Conservation (phyloP, 2,797 vertebrate species). For the Ispidina lecontei region DNA sequence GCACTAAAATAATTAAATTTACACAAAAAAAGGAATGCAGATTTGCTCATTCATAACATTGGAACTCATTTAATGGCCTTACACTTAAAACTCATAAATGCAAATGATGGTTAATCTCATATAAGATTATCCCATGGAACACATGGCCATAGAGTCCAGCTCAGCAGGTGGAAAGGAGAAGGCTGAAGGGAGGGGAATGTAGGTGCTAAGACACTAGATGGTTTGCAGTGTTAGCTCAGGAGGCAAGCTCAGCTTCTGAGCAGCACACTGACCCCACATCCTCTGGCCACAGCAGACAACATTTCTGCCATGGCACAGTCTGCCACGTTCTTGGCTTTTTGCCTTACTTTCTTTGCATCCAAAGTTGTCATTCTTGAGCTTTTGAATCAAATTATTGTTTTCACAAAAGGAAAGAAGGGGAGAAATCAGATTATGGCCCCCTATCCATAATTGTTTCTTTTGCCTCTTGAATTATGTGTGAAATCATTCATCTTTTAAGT, state of each 20-base stretch:
- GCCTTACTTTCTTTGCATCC: background rate
- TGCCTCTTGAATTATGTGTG: background rate
- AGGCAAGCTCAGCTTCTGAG: background rate
- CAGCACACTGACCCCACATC: background rate
- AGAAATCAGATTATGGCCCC: background rate
- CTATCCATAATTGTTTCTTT: conserved; percentile 47
- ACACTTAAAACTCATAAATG: background rate
- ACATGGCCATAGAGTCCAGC: background rate
- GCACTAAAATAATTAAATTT: background rate
- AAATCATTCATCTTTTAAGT: conserved; percentile 60
- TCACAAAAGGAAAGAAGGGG: background rate
- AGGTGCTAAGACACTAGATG: background rate
- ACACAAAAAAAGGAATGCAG: background rate
- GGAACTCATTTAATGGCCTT: background rate
- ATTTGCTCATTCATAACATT: background rate
- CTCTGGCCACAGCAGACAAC: background rate
- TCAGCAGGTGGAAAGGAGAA: background rate
- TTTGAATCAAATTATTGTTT: conserved; percentile 22
- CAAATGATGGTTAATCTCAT: background rate
- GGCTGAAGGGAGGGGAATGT: background rate
- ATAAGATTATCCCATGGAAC: background rate
- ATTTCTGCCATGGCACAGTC: background rate
- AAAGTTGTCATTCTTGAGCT: background rate
- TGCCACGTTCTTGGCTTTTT: background rate
- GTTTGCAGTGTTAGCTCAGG: background rate